phyloP scores from a whole-genome alignment of 1,140 invertebrate species.

The Popillia japonica region DNA sequence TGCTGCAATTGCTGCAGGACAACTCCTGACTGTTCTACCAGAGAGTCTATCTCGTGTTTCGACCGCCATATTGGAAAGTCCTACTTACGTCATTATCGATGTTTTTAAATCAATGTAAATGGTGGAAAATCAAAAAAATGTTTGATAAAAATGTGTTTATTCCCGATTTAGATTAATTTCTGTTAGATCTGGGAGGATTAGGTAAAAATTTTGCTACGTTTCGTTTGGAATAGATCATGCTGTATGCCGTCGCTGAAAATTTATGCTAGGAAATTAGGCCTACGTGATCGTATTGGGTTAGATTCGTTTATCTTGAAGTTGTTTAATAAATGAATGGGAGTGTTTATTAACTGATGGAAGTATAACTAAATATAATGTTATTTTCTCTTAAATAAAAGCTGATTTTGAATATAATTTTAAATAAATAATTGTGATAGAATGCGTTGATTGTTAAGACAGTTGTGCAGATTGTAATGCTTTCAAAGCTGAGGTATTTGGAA shows the following conservation, averaged over 20 bases:
- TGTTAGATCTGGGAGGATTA: too few relatives aligned
- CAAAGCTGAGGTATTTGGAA: too few relatives aligned
- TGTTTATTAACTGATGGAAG: too few relatives aligned
- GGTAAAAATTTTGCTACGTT: background rate
- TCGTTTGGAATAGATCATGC: background rate
- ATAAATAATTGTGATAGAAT: too few relatives aligned
- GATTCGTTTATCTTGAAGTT: too few relatives aligned
- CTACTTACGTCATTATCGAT: slow-evolving; percentile 19
- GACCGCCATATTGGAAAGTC: slow-evolving; percentile 15
- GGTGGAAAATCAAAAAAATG: background rate
- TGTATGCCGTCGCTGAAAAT: slow-evolving; percentile 15
- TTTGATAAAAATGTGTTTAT: background rate
- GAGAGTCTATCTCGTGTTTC: background rate
- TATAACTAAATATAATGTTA: too few relatives aligned
- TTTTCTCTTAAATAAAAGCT: too few relatives aligned
- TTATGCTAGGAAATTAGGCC: background rate
- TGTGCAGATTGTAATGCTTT: too few relatives aligned
- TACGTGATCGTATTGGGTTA: background rate
- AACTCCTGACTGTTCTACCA: background rate
- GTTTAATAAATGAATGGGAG: too few relatives aligned
- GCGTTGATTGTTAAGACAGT: too few relatives aligned
- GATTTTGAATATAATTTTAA: too few relatives aligned
- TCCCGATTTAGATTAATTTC: background rate
- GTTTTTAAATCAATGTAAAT: background rate
- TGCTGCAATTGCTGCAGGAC: background rate